These are phyloP conservation scores for Mobula hypostoma DNA, from an alignment of 2,113 vertebrate genomes.

Conservation along the genomic window DNA sequence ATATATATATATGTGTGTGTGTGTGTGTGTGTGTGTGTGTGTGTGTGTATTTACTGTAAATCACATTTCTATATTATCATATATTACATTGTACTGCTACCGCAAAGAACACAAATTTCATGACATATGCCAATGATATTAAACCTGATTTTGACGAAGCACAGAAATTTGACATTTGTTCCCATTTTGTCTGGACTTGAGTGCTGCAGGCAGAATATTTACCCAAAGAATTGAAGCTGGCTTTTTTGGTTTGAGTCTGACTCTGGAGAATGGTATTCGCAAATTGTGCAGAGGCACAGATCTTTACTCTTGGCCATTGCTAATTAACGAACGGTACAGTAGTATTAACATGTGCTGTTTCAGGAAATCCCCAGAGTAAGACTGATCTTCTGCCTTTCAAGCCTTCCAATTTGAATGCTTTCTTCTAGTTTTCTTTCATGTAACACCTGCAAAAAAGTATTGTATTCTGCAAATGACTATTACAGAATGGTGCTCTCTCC, in stretches of 20 bases:
- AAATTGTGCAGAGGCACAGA: background rate
- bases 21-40: too few species aligned
- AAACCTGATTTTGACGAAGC: too few species aligned
- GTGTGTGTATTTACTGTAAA: too few species aligned
- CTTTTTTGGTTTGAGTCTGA: background rate
- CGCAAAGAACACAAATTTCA: too few species aligned
- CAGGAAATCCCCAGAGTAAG: background rate
- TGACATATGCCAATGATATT: too few species aligned
- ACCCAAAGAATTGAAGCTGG: background rate
- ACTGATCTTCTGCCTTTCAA: background rate
- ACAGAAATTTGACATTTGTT: background rate
- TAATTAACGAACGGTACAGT: constrained; percentile 11
- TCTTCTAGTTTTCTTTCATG: background rate
- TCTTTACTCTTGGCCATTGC: background rate
- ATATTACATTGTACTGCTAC: too few species aligned
- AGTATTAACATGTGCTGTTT: background rate
- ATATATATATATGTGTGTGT: too few species aligned
- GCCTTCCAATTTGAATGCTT: background rate
- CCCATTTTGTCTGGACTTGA: background rate
- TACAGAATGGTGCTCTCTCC: background rate
- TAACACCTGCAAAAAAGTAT: background rate
- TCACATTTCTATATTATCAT: too few species aligned
- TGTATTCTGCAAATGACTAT: background rate
- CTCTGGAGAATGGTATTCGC: background rate
- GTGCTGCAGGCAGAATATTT: background rate